Percentiles rank a stretch among this genome's conserved stretches.
Evolutionary conservation across 1,140 invertebrate species (phyloP).

Genomic region (Drosophila bocki): DNA sequence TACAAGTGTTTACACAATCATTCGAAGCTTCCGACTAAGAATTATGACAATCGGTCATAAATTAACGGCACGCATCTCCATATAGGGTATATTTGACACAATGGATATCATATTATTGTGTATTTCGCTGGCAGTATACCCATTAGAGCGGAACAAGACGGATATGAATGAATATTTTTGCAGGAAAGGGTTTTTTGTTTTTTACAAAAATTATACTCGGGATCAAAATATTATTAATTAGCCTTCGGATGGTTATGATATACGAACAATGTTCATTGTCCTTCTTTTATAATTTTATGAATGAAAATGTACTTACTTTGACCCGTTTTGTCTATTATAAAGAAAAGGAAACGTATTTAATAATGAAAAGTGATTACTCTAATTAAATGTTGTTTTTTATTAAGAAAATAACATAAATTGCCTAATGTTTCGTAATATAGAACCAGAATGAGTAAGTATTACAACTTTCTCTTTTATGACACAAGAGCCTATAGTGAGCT

Average conservation of each 20-base stretch:
- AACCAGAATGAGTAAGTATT: background rate
- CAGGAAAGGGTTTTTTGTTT: conserved; percentile 11
- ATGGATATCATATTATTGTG: conserved; percentile 41
- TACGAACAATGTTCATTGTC: conserved; percentile 13
- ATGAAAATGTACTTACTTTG: background rate
- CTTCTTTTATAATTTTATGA: conserved; percentile 1
- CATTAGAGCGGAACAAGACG: conserved; percentile 58
- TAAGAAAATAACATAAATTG: background rate
- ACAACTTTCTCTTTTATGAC: conserved; percentile 10
- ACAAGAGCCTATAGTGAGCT: background rate
- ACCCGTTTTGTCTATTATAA: background rate
- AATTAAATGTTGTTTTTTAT: background rate
- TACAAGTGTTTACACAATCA: conserved; percentile 47
- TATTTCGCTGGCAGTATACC: conserved; percentile 40
- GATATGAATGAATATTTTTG: conserved; percentile 45
- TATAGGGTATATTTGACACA: conserved; percentile 32
- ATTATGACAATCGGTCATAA: conserved; percentile 60
- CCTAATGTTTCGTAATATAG: background rate
- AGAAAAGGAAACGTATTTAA: background rate
- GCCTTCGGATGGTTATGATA: conserved; percentile 16
- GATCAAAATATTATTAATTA: conserved; percentile 41
- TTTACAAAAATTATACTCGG: conserved; percentile 8
- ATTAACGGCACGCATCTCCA: conserved; percentile 25
- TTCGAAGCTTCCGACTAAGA: conserved; percentile 59
- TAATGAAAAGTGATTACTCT: background rate